Conservation (phyloP, 1,140 invertebrate species). For the Drosophila yakuba region DNA sequence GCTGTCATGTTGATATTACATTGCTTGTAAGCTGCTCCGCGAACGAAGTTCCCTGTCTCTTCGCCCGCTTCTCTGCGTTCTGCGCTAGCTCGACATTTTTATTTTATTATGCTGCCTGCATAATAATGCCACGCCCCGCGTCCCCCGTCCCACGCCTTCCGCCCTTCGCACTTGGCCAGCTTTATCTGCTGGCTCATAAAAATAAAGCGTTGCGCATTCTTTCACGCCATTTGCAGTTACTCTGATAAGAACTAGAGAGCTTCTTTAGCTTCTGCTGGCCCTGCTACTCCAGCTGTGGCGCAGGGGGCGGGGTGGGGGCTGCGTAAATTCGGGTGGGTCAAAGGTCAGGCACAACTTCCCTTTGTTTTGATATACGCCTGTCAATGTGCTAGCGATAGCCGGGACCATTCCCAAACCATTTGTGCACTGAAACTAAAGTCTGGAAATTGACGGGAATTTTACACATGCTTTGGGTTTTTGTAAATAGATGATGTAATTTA, state of each 20-base stretch:
- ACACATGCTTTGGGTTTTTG: too few relatives aligned
- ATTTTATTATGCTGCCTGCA: constrained; percentile 80
- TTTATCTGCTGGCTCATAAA: constrained; percentile 79
- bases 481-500: too few relatives aligned
- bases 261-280: constrained; percentile 42
- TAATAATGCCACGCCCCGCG: constrained; percentile 65
- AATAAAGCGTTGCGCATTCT: constrained; percentile 83
- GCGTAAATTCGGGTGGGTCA: constrained; percentile 40
- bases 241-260: constrained; percentile 76
- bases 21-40: constrained; percentile 63
- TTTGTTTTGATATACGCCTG: constrained; percentile 76
- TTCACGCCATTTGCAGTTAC: constrained; percentile 82
- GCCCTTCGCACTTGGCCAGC: constrained; percentile 31
- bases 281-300: constrained; percentile 14
- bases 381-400: constrained; percentile 61
- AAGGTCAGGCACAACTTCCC: constrained; percentile 76
- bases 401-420: neutral
- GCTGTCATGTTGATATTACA: constrained; percentile 81
- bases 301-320: neutral
- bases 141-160: neutral
- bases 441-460: neutral
- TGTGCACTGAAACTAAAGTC: neutral
- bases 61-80: neutral
- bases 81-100: constrained; percentile 62
- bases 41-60: too few relatives aligned